Conservation (phyloP, 2,113 vertebrate species). For the Melanotaenia duboulayi region DNA sequence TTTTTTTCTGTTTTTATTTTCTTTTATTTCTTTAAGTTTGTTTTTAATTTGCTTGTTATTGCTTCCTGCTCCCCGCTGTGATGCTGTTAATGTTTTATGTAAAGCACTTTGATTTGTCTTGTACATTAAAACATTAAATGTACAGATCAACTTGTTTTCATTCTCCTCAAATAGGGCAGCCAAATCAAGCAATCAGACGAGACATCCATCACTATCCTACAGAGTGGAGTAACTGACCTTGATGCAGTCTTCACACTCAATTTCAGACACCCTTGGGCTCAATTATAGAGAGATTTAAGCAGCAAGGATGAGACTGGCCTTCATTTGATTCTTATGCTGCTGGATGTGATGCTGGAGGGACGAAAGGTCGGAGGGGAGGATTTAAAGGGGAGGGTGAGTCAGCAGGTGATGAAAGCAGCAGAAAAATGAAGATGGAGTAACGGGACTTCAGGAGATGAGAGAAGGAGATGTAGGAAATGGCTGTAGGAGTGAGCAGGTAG, state of each 20-base stretch:
- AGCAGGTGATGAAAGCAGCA: conserved; percentile 66
- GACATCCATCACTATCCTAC: conserved; percentile 75
- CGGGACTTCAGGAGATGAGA: conserved; percentile 50
- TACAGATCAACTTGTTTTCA: conserved; percentile 16
- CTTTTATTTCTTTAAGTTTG: no score
- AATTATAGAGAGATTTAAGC: conserved; percentile 70
- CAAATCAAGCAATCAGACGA: conserved; percentile 73
- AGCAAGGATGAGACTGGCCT: conserved; percentile 50
- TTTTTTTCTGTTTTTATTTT: no score
- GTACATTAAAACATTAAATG: no score
- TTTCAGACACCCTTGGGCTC: conserved; percentile 78
- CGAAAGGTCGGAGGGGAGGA: conserved; percentile 7
- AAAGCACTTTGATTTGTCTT: no score
- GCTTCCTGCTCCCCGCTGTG: no score
- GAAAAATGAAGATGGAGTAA: conserved; percentile 66
- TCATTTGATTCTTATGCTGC: conserved; percentile 67
- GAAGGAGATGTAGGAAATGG: conserved; percentile 52
- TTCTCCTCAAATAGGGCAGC: conserved; percentile 51
- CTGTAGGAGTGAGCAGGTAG: conserved; percentile 38
- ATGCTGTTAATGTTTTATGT: no score
- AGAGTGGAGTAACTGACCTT: conserved; percentile 76
- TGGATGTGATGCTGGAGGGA: conserved; percentile 25
- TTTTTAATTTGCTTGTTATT: no score
- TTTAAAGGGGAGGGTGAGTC: conserved; percentile 52
- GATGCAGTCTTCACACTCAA: conserved; percentile 75